These are phyloP conservation scores for Bombylius major DNA, from an alignment of 2,888 invertebrate species.

Conservation along the genomic window DNA sequence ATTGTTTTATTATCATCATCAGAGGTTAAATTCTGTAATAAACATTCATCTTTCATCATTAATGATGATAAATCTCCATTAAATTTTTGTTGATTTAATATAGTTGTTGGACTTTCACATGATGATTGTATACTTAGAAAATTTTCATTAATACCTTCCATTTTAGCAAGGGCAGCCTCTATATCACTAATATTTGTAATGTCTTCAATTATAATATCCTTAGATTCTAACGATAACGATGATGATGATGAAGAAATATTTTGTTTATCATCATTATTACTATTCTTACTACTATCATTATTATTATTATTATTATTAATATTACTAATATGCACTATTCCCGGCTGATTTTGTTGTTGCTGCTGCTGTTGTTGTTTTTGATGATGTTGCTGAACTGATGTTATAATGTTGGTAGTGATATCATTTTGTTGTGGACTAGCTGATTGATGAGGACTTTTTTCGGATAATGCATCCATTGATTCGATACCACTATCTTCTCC, in stretches of 20 bases:
- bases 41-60: conserved; percentile 15
- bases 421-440: conserved; percentile 48
- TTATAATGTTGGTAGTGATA: conserved; percentile 4
- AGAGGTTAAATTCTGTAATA: conserved; percentile 10
- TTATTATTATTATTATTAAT: conserved; percentile 14
- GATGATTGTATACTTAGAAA: conserved; percentile 16
- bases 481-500: conserved; percentile 87
- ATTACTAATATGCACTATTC: conserved; percentile 14
- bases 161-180: conserved; percentile 57
- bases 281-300: conserved; percentile 18
- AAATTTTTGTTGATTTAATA: neutral
- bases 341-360: conserved; percentile 1
- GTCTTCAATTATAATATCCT: conserved; percentile 24
- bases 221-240: conserved; percentile 9
- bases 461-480: conserved; percentile 86
- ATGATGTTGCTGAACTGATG: conserved; percentile 6
- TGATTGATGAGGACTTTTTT: conserved; percentile 81
- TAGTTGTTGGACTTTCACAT: conserved; percentile 15
- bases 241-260: conserved; percentile 2
- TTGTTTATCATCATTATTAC: conserved; percentile 14
- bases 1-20: conserved; percentile 20
- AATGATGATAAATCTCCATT: conserved; percentile 17
- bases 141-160: conserved; percentile 40
- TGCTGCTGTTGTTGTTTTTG: conserved; percentile 25
- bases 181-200: conserved; percentile 50